A percentile compares a stretch with the other conserved stretches of the same genome.
phyloP scores from a whole-genome alignment of 92 coral and sea anemone genomes.

The Phymanthus crucifer region DNA sequence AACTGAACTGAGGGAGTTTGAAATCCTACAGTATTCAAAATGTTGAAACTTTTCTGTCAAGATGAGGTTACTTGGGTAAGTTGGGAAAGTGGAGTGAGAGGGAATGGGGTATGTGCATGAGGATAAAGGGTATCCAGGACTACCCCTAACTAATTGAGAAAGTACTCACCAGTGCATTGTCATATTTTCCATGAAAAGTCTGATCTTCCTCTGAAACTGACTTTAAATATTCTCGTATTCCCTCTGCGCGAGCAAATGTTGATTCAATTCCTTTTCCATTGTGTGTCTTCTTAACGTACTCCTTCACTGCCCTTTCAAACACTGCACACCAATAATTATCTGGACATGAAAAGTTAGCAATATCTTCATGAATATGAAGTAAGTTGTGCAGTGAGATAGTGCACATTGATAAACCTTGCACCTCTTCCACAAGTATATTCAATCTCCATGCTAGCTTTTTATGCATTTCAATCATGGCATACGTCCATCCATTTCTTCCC shows the following conservation, averaged over 20 bases:
- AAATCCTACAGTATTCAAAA: not conserved
- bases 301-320: slow-evolving; percentile 58
- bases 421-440: slow-evolving; percentile 50
- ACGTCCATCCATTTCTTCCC: slow-evolving; percentile 63
- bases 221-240: slow-evolving; percentile 36
- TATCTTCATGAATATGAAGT: slow-evolving; percentile 49
- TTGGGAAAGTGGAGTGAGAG: too few relatives aligned
- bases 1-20: too few relatives aligned
- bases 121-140: too few relatives aligned
- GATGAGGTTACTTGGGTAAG: too few relatives aligned
- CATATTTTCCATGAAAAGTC: slow-evolving; percentile 34
- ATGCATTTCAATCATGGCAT: slow-evolving; percentile 44
- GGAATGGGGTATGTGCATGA: too few relatives aligned
- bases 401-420: slow-evolving; percentile 55
- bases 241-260: too few relatives aligned
- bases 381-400: slow-evolving; percentile 57
- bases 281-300: slow-evolving; percentile 52
- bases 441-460: slow-evolving; percentile 51
- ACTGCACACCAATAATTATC: slow-evolving; percentile 60
- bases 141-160: not conserved
- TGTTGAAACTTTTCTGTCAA: not conserved
- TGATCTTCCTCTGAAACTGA: slow-evolving; percentile 32
- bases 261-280: slow-evolving; percentile 52
- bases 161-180: slow-evolving; percentile 40
- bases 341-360: slow-evolving; percentile 41